A percentile compares a stretch with the other conserved stretches of the same genome.
phyloP scores from a whole-genome alignment of 2,113 vertebrate species.

The Psilopogon haemacephalus region DNA sequence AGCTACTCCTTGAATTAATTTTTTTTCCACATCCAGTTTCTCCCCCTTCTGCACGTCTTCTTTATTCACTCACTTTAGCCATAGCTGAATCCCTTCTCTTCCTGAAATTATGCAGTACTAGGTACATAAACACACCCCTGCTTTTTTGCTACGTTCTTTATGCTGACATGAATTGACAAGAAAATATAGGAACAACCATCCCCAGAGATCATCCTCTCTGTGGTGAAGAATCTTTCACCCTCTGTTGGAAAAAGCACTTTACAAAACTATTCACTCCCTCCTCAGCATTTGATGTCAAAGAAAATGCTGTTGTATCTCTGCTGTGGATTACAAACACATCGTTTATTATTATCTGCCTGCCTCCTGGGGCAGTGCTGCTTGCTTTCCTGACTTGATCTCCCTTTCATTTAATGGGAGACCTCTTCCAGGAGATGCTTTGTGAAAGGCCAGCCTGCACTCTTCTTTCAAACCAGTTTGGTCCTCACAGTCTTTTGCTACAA shows the following conservation, averaged over 20 bases:
- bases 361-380: background rate
- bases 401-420: background rate
- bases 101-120: background rate
- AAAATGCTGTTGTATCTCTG: constrained; percentile 49
- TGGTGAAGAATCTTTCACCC: constrained; percentile 14
- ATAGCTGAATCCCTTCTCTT: background rate
- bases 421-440: background rate
- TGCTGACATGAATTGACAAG: background rate
- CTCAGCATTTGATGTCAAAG: constrained; percentile 30
- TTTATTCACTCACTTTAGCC: background rate
- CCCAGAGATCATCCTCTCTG: background rate
- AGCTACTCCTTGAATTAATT: background rate
- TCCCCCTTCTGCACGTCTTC: background rate
- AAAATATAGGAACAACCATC: background rate
- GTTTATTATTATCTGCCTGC: constrained; percentile 40
- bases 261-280: background rate
- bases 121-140: background rate
- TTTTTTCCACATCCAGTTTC: background rate
- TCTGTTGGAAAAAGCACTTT: background rate
- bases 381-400: constrained; percentile 19
- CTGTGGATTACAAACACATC: constrained; percentile 51
- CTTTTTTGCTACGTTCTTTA: background rate
- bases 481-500: background rate
- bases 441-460: background rate
- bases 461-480: background rate